Base-by-base conservation (phyloP, 1,140 invertebrate species). In the Tetraneura akinire region DNA sequence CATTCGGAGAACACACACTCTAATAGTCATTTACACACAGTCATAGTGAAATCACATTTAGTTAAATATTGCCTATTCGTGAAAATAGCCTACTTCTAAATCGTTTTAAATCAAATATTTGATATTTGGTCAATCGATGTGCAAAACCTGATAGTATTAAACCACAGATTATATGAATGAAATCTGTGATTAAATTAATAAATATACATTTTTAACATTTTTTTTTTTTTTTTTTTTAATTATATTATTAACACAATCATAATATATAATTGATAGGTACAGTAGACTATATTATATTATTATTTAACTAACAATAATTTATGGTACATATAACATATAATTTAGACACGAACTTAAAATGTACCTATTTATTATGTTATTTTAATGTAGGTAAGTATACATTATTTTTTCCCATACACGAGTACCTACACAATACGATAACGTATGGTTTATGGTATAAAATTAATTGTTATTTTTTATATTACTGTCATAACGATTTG, bases 151-250 rank as follows among this genome's bases (percentile, higher is more conserved):
- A n/a, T n/a, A n/a, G n/a, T n/a, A n/a, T n/a, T n/a, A n/a, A n/a
- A n/a, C n/a, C n/a, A n/a, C n/a, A n/a, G n/a, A n/a, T n/a, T n/a
- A n/a, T n/a, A n/a, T n/a, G n/a, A n/a, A n/a, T n/a, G n/a, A n/a
- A n/a, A n/a, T n/a, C n/a, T n/a, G n/a, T n/a, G n/a, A n/a, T n/a
- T n/a, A n/a, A n/a, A 37, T 37, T 42, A 66, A 42, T 66, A 64
- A 64, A 64, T 42, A 37, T 64, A 32, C 32, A 23, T 21, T 66
- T 66, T 66, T 66, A 8, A 66, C 37, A 66, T 66, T 66, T 66
- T 37, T 66, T 42, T 37, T 4, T 66, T 66, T 66, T 37, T 66
- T 42, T 37, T 4, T 37, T n/a, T 66, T 66, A 42, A 66, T 66
- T 11, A 21, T 66, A n/a, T 42, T 21, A 66, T 42, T 42, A 42